These are phyloP conservation scores for Tenthredo mesomela DNA, from an alignment of 2,888 invertebrate genomes.

Conservation along the genomic window DNA sequence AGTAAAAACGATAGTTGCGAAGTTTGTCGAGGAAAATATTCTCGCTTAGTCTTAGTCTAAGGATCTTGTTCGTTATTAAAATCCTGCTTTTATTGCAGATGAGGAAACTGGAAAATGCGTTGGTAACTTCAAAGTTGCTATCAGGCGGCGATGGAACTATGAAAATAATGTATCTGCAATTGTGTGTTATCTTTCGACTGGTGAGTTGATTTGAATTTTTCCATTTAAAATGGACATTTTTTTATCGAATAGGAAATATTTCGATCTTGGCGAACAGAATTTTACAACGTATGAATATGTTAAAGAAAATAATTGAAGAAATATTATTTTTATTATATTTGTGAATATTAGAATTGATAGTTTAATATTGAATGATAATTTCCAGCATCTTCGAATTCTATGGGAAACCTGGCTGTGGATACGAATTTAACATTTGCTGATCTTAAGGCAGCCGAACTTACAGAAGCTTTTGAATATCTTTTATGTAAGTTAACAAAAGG, in stretches of 20 bases:
- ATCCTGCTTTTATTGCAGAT: conserved; percentile 80
- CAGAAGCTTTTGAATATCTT: conserved; percentile 81
- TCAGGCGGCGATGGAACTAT: conserved; percentile 92
- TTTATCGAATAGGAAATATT: conserved; percentile 21
- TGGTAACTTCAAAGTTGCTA: conserved; percentile 89
- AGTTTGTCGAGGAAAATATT: not conserved
- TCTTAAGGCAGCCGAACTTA: conserved; percentile 79
- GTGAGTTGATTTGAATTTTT: conserved; percentile 74
- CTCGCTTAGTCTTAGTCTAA: not conserved
- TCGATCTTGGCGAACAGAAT: not conserved
- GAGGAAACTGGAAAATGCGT: conserved; percentile 95
- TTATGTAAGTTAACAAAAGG: conserved; percentile 81
- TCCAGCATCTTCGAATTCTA: conserved; percentile 75
- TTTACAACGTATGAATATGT: not conserved
- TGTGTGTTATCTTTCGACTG: conserved; percentile 90
- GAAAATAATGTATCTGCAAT: conserved; percentile 93
- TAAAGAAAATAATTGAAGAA: not conserved
- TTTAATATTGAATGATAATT: conserved; percentile 28
- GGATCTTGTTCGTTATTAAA: not conserved
- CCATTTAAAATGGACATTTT: not conserved
- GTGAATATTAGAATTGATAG: not conserved
- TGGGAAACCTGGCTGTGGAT: conserved; percentile 73
- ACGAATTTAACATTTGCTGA: conserved; percentile 72
- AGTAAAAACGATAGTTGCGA: conserved; percentile 70
- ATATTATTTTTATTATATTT: not conserved